Conservation (phyloP, 2,797 vertebrate genomes). For the Lindbergichthys nudifrons region DNA sequence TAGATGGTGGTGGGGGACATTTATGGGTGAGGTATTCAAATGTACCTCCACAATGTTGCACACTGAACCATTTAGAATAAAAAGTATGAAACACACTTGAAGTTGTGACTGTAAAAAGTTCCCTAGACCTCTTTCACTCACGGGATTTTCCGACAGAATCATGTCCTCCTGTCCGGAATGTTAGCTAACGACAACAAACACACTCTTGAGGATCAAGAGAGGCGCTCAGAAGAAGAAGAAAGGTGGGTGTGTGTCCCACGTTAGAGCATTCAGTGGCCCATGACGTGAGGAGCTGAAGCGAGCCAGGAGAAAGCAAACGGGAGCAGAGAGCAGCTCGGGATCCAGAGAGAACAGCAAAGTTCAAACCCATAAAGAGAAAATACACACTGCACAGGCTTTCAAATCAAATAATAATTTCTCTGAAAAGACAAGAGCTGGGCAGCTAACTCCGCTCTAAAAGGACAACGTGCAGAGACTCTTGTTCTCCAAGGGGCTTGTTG, state of each 20-base stretch:
- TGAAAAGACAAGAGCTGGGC: slow-evolving; percentile 59
- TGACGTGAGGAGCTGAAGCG: slow-evolving; percentile 47
- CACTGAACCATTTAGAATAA: slow-evolving; percentile 18
- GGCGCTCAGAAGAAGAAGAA: slow-evolving; percentile 12
- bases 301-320: slow-evolving; percentile 64
- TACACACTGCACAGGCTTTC: slow-evolving; percentile 35
- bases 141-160: slow-evolving; percentile 9
- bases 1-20: slow-evolving; percentile 9
- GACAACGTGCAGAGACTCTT: slow-evolving; percentile 63
- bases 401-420: slow-evolving; percentile 54
- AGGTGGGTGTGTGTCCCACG: slow-evolving; percentile 26
- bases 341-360: slow-evolving; percentile 40
- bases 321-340: slow-evolving; percentile 41
- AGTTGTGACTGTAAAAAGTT: slow-evolving; percentile 1
- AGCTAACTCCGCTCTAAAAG: slow-evolving; percentile 42
- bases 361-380: slow-evolving; percentile 49
- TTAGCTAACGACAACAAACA: slow-evolving; percentile 54
- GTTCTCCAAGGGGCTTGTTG: slow-evolving; percentile 52
- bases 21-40: slow-evolving; percentile 30
- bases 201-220: slow-evolving; percentile 34
- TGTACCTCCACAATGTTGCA: slow-evolving; percentile 20
- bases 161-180: slow-evolving; percentile 31
- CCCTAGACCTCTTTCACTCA: slow-evolving; percentile 7
- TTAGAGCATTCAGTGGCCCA: slow-evolving; percentile 37
- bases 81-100: slow-evolving; percentile 7